Evolutionary conservation across 2,113 vertebrate species (phyloP).

Genomic region (Nibea coibor): DNA sequence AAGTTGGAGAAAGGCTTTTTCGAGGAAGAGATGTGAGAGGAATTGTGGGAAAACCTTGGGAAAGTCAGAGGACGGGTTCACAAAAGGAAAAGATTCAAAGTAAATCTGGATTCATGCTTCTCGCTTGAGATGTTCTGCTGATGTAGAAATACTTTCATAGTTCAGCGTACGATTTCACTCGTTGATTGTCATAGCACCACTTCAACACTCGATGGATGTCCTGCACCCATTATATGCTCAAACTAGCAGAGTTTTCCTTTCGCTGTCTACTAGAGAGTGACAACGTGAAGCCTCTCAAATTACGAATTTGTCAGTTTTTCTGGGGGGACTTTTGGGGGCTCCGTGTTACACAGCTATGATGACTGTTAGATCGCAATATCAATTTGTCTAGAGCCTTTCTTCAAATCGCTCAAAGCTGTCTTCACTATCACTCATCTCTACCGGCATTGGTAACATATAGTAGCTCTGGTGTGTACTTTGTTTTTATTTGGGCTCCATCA

Average conservation of each 20-base stretch:
- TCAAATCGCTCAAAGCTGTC: not conserved
- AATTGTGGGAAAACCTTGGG: not conserved
- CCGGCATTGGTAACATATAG: not conserved
- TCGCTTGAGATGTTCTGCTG: not conserved
- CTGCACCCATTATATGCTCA: not conserved
- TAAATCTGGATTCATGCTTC: constrained; percentile 59
- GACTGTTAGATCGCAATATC: not conserved
- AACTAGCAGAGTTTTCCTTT: no score
- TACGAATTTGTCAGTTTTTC: not conserved
- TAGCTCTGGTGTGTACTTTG: not conserved
- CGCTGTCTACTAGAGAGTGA: not conserved
- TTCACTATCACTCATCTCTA: not conserved
- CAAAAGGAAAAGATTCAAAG: not conserved
- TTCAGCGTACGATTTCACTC: constrained; percentile 23
- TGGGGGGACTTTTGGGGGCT: not conserved
- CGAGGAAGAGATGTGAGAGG: not conserved
- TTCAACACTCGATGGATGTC: constrained; percentile 3
- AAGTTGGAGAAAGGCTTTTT: not conserved
- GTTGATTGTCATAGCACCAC: constrained; percentile 75
- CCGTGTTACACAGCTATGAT: not conserved
- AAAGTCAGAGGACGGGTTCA: not conserved
- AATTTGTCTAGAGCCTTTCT: not conserved
- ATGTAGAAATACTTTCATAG: not conserved
- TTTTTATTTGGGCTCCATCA: not conserved
- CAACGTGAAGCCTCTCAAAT: not conserved